phyloP scores from a whole-genome alignment of 2,888 invertebrate species.

The Hybos culiciformis region DNA sequence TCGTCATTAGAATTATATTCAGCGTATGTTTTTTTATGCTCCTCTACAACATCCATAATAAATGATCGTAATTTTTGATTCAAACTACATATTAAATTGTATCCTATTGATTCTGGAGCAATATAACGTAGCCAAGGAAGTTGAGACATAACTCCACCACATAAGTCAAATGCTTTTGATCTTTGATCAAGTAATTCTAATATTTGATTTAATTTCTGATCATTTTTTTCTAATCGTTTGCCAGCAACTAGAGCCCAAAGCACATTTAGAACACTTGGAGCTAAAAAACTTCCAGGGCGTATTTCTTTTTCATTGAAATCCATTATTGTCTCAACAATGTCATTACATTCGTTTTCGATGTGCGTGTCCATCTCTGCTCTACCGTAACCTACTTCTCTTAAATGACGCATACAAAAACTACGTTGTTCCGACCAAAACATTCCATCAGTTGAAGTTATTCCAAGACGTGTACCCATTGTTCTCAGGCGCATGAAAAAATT shows the following conservation, averaged over 20 bases:
- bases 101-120: constrained; percentile 46
- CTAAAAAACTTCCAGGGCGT: constrained; percentile 35
- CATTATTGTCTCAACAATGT: constrained; percentile 28
- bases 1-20: constrained; percentile 38
- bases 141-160: constrained; percentile 43
- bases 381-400: constrained; percentile 44
- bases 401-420: constrained; percentile 39
- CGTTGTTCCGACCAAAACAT: constrained; percentile 43
- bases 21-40: constrained; percentile 39
- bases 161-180: constrained; percentile 43
- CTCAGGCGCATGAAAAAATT: constrained; percentile 48
- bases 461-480: constrained; percentile 44
- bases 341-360: constrained; percentile 41
- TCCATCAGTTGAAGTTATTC: constrained; percentile 46
- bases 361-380: constrained; percentile 40
- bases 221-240: constrained; percentile 35
- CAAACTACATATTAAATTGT: constrained; percentile 41
- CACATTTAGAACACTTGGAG: constrained; percentile 48
- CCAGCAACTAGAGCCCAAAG: constrained; percentile 49
- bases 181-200: constrained; percentile 38
- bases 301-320: constrained; percentile 18
- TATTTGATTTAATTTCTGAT: constrained; percentile 34
- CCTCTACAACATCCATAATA: constrained; percentile 42
- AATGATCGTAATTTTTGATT: constrained; percentile 42
- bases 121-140: constrained; percentile 50